A percentile compares a stretch with the other conserved stretches of the same genome.
Conservation (phyloP, 2,113 vertebrate species). For the Corydoras sp. region DNA sequence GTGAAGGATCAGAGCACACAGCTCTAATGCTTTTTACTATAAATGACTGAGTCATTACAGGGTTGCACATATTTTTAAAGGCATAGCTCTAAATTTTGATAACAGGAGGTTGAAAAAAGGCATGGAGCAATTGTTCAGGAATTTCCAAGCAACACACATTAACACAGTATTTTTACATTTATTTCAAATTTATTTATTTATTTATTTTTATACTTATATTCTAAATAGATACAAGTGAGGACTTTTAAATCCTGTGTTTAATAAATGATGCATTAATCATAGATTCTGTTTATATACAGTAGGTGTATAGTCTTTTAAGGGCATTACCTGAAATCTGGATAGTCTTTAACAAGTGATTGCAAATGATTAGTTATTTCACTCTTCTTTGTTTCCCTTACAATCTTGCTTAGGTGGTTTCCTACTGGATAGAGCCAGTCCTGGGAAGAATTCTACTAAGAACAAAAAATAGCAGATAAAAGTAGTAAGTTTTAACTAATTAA, state of each 20-base stretch:
- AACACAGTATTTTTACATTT: no score
- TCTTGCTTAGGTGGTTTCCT: conserved; percentile 53
- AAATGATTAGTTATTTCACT: conserved; percentile 42
- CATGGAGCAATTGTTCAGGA: no score
- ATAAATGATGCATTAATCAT: no score
- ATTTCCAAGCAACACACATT: no score
- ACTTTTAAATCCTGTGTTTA: neutral
- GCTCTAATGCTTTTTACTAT: neutral
- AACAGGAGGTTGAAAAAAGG: neutral
- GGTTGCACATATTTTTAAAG: neutral
- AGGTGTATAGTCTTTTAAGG: neutral
- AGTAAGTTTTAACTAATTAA: neutral
- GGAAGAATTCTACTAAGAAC: conserved; percentile 45
- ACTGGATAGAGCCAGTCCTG: conserved; percentile 57
- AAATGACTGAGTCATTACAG: conserved; percentile 7
- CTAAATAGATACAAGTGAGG: neutral
- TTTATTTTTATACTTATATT: no score
- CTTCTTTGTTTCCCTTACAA: conserved; percentile 44
- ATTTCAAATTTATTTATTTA: no score
- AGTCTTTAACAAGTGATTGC: conserved; percentile 37
- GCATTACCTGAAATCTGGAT: conserved; percentile 49
- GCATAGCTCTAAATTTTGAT: neutral
- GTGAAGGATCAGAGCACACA: neutral
- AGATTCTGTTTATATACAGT: neutral
- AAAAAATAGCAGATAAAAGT: neutral